phyloP scores from a whole-genome alignment of 2,797 vertebrate genomes.

The Diplodus puntazzo region DNA sequence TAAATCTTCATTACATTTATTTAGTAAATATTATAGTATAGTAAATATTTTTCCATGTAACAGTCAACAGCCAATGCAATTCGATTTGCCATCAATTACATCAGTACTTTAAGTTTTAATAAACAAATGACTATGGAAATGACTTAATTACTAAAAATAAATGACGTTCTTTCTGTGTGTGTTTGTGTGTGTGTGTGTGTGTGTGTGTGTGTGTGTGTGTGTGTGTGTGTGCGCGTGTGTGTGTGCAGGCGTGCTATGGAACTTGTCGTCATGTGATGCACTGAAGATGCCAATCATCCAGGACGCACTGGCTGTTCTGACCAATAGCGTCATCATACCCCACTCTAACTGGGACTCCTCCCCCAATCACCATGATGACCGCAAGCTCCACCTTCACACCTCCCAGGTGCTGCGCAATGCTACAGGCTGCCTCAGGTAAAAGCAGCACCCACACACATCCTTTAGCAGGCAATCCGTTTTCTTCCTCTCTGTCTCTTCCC shows the following conservation, averaged over 20 bases:
- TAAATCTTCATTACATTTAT: background rate
- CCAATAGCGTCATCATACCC: conserved; percentile 98
- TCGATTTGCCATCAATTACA: conserved; percentile 1
- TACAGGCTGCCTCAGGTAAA: conserved; percentile 98
- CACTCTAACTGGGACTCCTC: conserved; percentile 98
- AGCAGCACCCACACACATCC: background rate
- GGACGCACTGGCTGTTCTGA: conserved; percentile 96
- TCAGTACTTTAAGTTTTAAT: background rate
- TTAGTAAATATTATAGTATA: too few species aligned
- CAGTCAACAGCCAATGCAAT: background rate
- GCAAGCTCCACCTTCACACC: conserved; percentile 96
- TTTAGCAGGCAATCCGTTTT: too few species aligned
- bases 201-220: background rate
- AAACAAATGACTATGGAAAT: too few species aligned
- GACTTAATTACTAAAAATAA: background rate
- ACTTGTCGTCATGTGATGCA: conserved; percentile 97
- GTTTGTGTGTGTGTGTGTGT: background rate
- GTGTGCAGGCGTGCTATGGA: conserved; percentile 95
- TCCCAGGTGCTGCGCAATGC: conserved; percentile 99
- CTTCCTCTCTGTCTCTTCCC: background rate
- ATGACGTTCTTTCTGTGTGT: too few species aligned
- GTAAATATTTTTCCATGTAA: conserved; percentile 12
- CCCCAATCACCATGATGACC: conserved; percentile 93
- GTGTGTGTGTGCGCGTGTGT: background rate
- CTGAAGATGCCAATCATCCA: conserved; percentile 99